Percentiles rank a stretch among this genome's conserved stretches.
These are phyloP conservation scores for Tragelaphus strepsiceros DNA, from an alignment of 2,113 vertebrate species.

Conservation along the genomic window DNA sequence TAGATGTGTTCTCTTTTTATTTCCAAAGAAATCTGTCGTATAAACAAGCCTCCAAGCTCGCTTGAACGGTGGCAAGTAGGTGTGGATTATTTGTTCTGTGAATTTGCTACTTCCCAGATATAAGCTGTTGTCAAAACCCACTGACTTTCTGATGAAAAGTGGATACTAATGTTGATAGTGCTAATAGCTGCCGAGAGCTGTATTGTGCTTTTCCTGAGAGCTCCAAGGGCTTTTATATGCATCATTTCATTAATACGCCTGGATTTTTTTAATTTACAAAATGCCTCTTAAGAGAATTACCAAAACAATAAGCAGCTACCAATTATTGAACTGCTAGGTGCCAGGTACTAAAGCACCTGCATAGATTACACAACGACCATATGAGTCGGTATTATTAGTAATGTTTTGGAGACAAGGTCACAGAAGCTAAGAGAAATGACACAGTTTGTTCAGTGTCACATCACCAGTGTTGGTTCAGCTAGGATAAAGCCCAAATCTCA, in stretches of 20 bases:
- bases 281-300: constrained; percentile 2
- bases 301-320: not conserved
- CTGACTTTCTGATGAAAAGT: constrained; percentile 39
- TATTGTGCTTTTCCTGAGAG: not conserved
- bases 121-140: constrained; percentile 43
- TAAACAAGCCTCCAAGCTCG: constrained; percentile 25
- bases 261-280: constrained; percentile 19
- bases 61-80: constrained; percentile 29
- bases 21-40: constrained; percentile 40
- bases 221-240: constrained; percentile 6
- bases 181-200: not conserved
- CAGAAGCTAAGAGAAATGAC: not conserved
- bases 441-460: not conserved
- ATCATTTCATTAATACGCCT: constrained; percentile 41
- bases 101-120: constrained; percentile 18
- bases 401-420: not conserved
- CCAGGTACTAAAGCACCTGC: not conserved
- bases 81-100: constrained; percentile 38
- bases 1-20: constrained; percentile 20
- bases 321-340: not conserved
- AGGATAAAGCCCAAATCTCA: not conserved
- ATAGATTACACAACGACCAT: not conserved
- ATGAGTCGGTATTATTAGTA: not conserved
- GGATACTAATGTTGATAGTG: constrained; percentile 27
- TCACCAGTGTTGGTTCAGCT: not conserved